Evolutionary conservation across 2,113 vertebrate species (phyloP).

Genomic region (Notothenia coriiceps): DNA sequence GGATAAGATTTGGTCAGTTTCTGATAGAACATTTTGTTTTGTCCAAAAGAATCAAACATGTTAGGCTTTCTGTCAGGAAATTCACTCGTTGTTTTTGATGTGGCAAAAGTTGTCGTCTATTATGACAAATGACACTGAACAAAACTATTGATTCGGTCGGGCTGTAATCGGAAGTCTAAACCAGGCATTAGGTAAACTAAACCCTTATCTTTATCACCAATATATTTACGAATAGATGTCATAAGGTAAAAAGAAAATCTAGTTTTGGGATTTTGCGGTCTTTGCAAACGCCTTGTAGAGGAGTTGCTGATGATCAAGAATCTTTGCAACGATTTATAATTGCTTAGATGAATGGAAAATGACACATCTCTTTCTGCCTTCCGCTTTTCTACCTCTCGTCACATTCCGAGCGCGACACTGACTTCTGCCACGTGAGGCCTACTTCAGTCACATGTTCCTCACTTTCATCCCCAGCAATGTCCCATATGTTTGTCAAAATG

Average conservation of each 20-base stretch:
- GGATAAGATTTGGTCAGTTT: too few relatives aligned
- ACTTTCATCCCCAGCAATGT: slow-evolving; percentile 79
- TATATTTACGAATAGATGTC: too few relatives aligned
- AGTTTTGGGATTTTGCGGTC: background rate
- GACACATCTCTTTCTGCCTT: slow-evolving; percentile 13
- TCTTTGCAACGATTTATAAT: background rate
- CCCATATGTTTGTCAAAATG: slow-evolving; percentile 88
- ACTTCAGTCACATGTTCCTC: slow-evolving; percentile 79
- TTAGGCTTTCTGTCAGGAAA: too few relatives aligned
- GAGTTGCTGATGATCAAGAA: background rate
- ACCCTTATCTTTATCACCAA: background rate
- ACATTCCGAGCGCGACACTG: slow-evolving; percentile 46
- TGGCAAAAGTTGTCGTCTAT: too few relatives aligned
- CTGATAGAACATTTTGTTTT: too few relatives aligned
- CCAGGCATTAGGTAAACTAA: background rate
- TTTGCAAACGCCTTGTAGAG: background rate
- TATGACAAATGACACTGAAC: too few relatives aligned
- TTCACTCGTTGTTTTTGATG: too few relatives aligned
- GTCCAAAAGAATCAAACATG: too few relatives aligned
- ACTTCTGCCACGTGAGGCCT: slow-evolving; percentile 79
- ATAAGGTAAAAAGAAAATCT: background rate
- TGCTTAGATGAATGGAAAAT: background rate
- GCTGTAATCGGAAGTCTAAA: too few relatives aligned
- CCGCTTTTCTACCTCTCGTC: slow-evolving; percentile 18
- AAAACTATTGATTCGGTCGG: too few relatives aligned